Conservation (phyloP, 2,113 vertebrate species). For the Neoarius graeffei region DNA sequence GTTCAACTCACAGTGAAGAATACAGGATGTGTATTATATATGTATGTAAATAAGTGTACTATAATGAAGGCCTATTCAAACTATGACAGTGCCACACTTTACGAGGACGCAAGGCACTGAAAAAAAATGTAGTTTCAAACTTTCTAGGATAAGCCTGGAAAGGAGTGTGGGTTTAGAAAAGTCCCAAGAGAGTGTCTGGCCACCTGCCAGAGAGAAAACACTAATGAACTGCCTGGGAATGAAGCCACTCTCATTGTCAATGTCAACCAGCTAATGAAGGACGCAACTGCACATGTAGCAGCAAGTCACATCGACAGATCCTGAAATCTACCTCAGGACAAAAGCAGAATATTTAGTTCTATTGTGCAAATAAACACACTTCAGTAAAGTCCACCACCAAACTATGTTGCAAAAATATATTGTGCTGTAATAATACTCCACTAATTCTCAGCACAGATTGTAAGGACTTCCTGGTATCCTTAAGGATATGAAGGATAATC, state of each 20-base stretch:
- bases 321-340: conserved; percentile 7
- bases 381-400: background rate
- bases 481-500: background rate
- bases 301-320: conserved; percentile 33
- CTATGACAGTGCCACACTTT: background rate
- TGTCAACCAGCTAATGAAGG: conserved; percentile 52
- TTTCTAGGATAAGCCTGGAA: conserved; percentile 41
- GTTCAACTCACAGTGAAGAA: background rate
- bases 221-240: conserved; percentile 57
- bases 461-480: background rate
- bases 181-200: conserved; percentile 46
- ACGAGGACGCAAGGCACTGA: conserved; percentile 15
- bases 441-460: background rate
- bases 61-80: background rate
- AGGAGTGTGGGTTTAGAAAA: conserved; percentile 39
- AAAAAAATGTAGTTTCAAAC: conserved; percentile 35
- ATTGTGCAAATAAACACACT: conserved; percentile 1
- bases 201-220: conserved; percentile 50
- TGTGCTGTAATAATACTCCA: background rate
- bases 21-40: background rate
- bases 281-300: conserved; percentile 40
- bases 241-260: conserved; percentile 53
- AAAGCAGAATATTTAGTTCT: background rate
- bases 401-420: background rate
- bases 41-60: background rate